Base-by-base conservation (phyloP, 2,113 vertebrate genomes). In the Phalacrocorax pelagicus region DNA sequence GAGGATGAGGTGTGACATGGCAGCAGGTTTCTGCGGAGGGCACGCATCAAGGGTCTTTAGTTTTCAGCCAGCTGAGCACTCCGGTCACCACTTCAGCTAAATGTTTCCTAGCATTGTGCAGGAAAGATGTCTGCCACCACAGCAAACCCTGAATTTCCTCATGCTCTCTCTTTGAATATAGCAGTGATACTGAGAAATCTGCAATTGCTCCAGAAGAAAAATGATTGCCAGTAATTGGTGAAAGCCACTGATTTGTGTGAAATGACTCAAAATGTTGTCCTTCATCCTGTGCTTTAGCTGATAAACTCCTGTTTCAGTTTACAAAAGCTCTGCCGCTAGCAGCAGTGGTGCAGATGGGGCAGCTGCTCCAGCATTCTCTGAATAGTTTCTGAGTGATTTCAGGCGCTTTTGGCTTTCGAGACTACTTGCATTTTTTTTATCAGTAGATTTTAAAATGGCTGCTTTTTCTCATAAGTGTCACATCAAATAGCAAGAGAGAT, bases 371-470 rank as follows among this genome's bases (percentile, higher is more conserved):
- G 77, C 96, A 92, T 97, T 96, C 97, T 94, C 77, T 0, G 3
- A 44, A 71, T 94, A 54, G 66, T 92, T 98, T 87, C 72, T 38
- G 20, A 51, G 49, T 97, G 94, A 97, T 85, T 92, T 94, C 96
- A 96, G 89, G 8, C 90, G 78, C 70, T 94, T 96, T 82, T 15
- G 24, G 78, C 63, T 78, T 36, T 47, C 3, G 8, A 88, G 86
- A n/a, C 80, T 75, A 46, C 29, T 62, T 94, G 75, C 38, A 23
- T 46, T 61, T 90, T 79, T 54, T 81, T 81, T 59, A 66, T 47
- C 72, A 70, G 90, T 73, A 71, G 69, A 32, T 95, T 90, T 90
- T 85, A 66, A 97, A 95, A 97, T 95, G 88, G 75, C 86, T 86
- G 81, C 44, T 93, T 92, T 92, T 75, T 77, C 62, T 85, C 74